Evolutionary conservation across 2,797 vertebrate genomes (phyloP).

Genomic region (Trematomus bernacchii): DNA sequence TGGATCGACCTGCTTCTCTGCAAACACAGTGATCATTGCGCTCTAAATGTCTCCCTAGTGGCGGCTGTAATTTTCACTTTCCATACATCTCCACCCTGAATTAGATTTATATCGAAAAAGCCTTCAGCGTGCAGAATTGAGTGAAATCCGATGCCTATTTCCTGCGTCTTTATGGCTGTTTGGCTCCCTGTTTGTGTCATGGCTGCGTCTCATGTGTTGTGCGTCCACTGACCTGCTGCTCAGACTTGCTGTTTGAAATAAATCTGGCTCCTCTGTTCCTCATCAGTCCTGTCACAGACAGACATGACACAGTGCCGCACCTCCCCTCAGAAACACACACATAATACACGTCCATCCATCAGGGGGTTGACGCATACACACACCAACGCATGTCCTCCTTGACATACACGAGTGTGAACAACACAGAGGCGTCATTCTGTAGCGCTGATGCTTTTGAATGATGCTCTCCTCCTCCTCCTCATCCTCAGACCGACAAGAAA

Average conservation of each 20-base stretch:
- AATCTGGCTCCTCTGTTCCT: constrained; percentile 38
- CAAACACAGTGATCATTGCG: constrained; percentile 22
- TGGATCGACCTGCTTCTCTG: constrained; percentile 12
- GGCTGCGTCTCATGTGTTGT: constrained; percentile 1
- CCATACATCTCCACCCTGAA: constrained; percentile 40
- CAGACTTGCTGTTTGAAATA: constrained; percentile 39
- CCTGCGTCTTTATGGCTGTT: constrained; percentile 1
- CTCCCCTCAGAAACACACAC: constrained; percentile 11
- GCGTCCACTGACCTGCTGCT: constrained; percentile 28
- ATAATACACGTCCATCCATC: constrained; percentile 16
- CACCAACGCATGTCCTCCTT: constrained; percentile 53
- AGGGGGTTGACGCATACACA: constrained; percentile 29
- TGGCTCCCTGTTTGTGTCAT: neutral
- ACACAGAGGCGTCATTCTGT: constrained; percentile 18
- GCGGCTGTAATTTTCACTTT: constrained; percentile 25
- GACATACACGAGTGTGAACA: constrained; percentile 50
- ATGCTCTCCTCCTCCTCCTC: constrained; percentile 29
- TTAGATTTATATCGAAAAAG: constrained; percentile 34
- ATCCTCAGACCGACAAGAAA: constrained; percentile 92
- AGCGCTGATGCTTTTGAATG: constrained; percentile 25
- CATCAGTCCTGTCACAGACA: constrained; percentile 25
- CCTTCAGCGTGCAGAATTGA: constrained; percentile 1
- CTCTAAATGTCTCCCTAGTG: constrained; percentile 1
- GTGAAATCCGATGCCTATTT: constrained; percentile 27
- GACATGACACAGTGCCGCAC: constrained; percentile 20